A percentile compares a stretch with the other conserved stretches of the same genome.
Conservation (phyloP, 2,113 vertebrate species). For the Rhinogobius similis region DNA sequence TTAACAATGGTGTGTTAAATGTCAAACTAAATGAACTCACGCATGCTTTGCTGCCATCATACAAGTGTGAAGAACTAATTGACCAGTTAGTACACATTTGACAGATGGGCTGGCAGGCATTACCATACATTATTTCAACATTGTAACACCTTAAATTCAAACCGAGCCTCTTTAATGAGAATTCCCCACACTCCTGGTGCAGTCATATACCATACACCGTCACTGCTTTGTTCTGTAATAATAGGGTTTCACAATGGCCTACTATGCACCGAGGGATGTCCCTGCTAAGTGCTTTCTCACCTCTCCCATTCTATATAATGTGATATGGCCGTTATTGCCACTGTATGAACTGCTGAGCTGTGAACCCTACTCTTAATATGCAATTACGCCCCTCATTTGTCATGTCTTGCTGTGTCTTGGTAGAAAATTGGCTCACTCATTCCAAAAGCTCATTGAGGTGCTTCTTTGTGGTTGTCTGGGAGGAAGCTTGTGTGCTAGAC, state of each 20-base stretch:
- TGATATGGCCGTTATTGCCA: conserved; percentile 45
- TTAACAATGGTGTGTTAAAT: background rate
- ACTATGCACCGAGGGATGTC: background rate
- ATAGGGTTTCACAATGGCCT: conserved; percentile 17
- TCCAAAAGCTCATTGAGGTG: conserved; percentile 16
- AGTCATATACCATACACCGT: conserved; percentile 15
- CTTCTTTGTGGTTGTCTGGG: conserved; percentile 11
- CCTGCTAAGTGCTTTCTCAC: conserved; percentile 48
- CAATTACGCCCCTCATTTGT: conserved; percentile 56
- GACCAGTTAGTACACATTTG: background rate
- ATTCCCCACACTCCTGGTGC: conserved; percentile 21
- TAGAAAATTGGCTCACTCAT: conserved; percentile 15
- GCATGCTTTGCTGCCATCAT: background rate
- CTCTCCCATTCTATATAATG: conserved; percentile 27
- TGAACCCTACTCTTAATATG: conserved; percentile 27
- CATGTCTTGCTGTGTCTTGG: conserved; percentile 24
- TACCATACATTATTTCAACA: background rate
- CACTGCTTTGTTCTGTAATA: conserved; percentile 52
- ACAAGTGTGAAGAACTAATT: background rate
- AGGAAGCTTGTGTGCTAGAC: background rate
- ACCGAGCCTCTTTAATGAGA: conserved; percentile 27
- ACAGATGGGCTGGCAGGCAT: conserved; percentile 9
- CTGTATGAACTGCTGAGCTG: conserved; percentile 24
- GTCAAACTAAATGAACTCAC: background rate
- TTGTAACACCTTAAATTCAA: conserved; percentile 36